phyloP scores from a whole-genome alignment of 2,113 vertebrate species.

The Ptilorrhoa leucosticta region DNA sequence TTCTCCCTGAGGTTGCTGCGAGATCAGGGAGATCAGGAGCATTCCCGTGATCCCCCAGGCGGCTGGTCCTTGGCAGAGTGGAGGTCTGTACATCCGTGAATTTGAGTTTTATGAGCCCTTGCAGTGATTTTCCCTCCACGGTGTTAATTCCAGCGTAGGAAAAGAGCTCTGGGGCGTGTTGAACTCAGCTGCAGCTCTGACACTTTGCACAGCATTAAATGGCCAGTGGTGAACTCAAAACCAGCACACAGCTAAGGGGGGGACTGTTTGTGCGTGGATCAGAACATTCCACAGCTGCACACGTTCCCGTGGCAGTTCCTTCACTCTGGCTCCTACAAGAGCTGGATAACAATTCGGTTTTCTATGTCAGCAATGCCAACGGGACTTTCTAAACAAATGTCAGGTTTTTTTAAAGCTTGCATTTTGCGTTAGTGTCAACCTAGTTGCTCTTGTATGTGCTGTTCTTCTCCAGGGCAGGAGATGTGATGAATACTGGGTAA shows the following conservation, averaged over 20 bases:
- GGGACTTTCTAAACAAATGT: background rate
- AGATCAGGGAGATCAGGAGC: accelerated
- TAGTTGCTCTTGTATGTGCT: background rate
- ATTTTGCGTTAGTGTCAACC: background rate
- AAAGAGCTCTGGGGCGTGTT: background rate
- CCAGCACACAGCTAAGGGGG: accelerated
- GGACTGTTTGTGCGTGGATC: accelerated
- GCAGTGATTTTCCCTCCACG: accelerated
- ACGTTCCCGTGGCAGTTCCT: background rate
- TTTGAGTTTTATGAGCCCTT: background rate
- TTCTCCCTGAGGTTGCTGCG: accelerated
- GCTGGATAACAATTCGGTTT: background rate
- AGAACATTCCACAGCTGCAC: accelerated
- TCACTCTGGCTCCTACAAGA: background rate
- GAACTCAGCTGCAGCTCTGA: accelerated
- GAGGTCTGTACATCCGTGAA: accelerated
- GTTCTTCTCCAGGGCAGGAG: background rate
- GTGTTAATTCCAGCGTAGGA: background rate
- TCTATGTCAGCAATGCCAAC: background rate
- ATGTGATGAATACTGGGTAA: background rate
- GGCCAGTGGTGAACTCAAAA: accelerated
- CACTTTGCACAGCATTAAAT: accelerated
- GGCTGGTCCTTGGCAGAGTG: accelerated
- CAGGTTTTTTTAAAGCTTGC: background rate
- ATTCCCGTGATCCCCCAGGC: background rate